A percentile compares a stretch with the other conserved stretches of the same genome.
Conservation (phyloP, 2,797 vertebrate genomes). For the Diceros bicornis region DNA sequence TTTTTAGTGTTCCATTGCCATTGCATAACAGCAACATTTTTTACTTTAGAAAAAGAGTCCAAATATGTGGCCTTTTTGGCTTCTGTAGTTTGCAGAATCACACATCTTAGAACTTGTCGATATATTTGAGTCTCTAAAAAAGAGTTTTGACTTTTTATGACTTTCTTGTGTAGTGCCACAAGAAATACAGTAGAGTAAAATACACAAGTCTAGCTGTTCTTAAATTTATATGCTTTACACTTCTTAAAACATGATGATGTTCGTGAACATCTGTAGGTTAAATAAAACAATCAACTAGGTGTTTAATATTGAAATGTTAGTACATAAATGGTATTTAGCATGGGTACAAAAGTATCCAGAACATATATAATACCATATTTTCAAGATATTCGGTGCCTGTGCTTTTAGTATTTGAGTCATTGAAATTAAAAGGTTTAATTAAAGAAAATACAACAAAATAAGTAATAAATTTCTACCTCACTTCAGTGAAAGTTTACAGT, state of each 20-base stretch:
- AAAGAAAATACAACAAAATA: neutral
- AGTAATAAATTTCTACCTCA: neutral
- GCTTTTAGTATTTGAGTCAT: neutral
- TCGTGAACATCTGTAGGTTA: neutral
- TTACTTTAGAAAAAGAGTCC: neutral
- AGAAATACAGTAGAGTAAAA: conserved; percentile 1
- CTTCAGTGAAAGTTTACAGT: neutral
- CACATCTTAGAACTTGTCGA: neutral
- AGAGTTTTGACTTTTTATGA: neutral
- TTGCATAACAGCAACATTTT: conserved; percentile 47
- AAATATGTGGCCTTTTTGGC: neutral
- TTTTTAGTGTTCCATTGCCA: conserved; percentile 65
- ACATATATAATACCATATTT: neutral
- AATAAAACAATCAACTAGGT: conserved; percentile 1
- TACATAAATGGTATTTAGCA: neutral
- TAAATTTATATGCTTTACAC: neutral
- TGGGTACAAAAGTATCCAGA: neutral
- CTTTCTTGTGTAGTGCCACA: neutral
- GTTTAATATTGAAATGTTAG: neutral
- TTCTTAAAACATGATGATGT: neutral
- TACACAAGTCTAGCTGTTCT: neutral
- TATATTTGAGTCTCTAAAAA: conserved; percentile 5
- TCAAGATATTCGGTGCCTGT: neutral
- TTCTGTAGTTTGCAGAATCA: neutral
- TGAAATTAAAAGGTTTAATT: neutral